A percentile compares a stretch with the other conserved stretches of the same genome.
These are phyloP conservation scores for Crocallis elinguaria DNA, from an alignment of 2,888 invertebrate species.

Conservation along the genomic window DNA sequence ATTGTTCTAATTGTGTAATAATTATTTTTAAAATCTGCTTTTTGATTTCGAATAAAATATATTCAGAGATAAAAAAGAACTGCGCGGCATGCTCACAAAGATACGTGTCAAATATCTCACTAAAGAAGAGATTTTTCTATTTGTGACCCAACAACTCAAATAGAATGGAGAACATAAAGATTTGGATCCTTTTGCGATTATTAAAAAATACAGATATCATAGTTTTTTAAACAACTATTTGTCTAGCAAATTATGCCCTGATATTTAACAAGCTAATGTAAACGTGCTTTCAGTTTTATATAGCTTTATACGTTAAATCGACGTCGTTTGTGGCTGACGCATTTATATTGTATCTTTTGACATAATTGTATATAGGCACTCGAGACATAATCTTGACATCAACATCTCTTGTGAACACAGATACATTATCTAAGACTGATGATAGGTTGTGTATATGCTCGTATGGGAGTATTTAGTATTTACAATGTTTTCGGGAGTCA, in stretches of 20 bases:
- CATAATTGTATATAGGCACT: conserved; percentile 9
- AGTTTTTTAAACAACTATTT: conserved; percentile 3
- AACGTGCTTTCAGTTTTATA: background rate
- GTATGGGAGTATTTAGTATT: conserved; percentile 7
- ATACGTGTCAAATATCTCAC: too few species aligned
- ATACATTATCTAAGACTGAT: conserved; percentile 22
- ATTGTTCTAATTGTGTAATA: conserved; percentile 14
- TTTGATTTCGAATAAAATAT: too few species aligned
- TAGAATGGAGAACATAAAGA: too few species aligned
- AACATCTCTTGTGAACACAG: conserved; percentile 8
- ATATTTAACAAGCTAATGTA: background rate
- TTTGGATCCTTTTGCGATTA: too few species aligned
- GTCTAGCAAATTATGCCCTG: conserved; percentile 6
- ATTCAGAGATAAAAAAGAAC: too few species aligned
- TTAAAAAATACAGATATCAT: conserved; percentile 8
- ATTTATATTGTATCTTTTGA: conserved; percentile 3
- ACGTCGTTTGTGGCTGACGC: background rate
- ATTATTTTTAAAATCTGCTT: too few species aligned
- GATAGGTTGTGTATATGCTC: conserved; percentile 3
- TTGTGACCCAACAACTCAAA: too few species aligned
- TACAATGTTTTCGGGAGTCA: conserved; percentile 24
- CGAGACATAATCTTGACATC: conserved; percentile 15
- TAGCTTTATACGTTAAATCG: background rate
- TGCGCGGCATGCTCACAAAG: too few species aligned
- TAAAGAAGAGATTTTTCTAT: too few species aligned